Percentiles rank a stretch among this genome's conserved stretches.
phyloP scores from a whole-genome alignment of 2,113 vertebrate genomes.

The Tretioscincus oriximinensis region DNA sequence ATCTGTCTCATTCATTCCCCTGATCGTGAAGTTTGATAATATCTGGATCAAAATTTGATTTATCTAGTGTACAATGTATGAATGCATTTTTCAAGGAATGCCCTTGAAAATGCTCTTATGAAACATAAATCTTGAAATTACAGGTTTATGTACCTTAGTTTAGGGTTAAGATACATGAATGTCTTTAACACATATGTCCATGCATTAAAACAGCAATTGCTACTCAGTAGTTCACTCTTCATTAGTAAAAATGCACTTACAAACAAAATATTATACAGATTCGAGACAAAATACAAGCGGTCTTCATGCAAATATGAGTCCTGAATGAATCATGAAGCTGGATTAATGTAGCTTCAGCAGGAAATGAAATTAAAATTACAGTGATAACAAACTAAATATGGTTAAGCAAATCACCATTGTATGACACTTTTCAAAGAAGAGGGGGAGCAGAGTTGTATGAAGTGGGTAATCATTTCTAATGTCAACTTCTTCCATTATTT shows the following conservation, averaged over 20 bases:
- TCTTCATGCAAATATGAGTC: too few species aligned
- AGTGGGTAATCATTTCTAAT: too few species aligned
- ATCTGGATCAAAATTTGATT: background rate
- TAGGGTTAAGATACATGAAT: background rate
- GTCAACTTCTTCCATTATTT: too few species aligned
- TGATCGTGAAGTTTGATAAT: background rate
- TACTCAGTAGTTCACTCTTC: background rate
- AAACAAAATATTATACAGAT: too few species aligned
- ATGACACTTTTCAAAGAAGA: too few species aligned
- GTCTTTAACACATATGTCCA: background rate
- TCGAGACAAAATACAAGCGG: too few species aligned
- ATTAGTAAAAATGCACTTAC: background rate
- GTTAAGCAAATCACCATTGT: too few species aligned
- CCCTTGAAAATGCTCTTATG: background rate
- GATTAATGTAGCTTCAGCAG: too few species aligned
- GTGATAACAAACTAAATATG: too few species aligned
- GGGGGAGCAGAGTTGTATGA: too few species aligned
- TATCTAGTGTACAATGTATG: background rate
- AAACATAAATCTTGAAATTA: background rate
- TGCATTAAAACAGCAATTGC: constrained; percentile 4
- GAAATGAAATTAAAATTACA: too few species aligned
- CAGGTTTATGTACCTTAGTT: background rate
- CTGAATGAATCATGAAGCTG: too few species aligned
- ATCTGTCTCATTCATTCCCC: background rate
- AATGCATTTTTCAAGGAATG: background rate